Evolutionary conservation across 1,140 invertebrate genomes (phyloP).

Genomic region (Cheumatopsyche charites): DNA sequence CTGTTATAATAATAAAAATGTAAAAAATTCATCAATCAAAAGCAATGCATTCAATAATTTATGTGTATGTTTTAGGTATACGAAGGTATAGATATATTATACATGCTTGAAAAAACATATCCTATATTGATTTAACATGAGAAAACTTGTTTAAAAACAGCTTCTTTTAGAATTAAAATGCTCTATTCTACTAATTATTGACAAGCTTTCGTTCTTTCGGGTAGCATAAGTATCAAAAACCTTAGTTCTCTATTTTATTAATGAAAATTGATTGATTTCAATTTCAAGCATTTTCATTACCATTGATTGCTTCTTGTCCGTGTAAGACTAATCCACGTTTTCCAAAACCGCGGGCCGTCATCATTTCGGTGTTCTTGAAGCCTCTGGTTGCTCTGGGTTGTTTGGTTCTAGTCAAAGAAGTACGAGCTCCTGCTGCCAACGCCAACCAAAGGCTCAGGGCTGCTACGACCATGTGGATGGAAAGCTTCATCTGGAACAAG

Average conservation of each 20-base stretch:
- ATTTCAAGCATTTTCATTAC: constrained; percentile 3
- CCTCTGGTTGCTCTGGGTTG: constrained; percentile 63
- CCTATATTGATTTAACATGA: no score
- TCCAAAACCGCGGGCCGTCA: constrained; percentile 65
- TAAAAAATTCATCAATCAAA: no score
- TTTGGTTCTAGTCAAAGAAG: constrained; percentile 54
- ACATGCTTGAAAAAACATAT: no score
- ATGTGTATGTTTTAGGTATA: no score
- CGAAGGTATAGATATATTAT: no score
- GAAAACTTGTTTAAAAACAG: no score
- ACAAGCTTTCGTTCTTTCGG: no score
- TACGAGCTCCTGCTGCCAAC: constrained; percentile 52
- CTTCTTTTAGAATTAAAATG: no score
- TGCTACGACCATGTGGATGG: constrained; percentile 47
- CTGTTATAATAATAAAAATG: no score
- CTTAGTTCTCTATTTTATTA: neutral
- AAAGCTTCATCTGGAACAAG: constrained; percentile 44
- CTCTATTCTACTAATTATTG: no score
- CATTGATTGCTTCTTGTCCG: constrained; percentile 35
- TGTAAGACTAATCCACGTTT: constrained; percentile 52
- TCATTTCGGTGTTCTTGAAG: constrained; percentile 64
- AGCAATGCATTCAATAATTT: no score
- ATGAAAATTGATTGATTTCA: neutral
- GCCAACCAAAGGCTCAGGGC: constrained; percentile 52
- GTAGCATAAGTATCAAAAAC: neutral